Evolutionary conservation across 2,888 invertebrate species (phyloP).

Genomic region (Arenicola marina): DNA sequence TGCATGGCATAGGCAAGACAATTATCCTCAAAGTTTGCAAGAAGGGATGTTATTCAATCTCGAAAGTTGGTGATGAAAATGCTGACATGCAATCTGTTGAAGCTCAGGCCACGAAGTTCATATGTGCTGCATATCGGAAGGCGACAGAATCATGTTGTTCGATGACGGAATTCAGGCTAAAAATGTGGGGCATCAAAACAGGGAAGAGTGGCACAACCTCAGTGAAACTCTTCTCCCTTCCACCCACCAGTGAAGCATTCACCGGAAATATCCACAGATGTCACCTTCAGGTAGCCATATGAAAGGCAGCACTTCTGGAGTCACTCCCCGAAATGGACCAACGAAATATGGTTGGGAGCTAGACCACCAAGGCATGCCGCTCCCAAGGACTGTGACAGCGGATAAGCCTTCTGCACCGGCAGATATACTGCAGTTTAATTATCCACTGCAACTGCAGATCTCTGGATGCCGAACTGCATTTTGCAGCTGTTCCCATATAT

Average conservation of each 20-base stretch:
- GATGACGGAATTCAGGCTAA: conserved; percentile 5
- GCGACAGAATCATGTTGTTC: conserved; percentile 11
- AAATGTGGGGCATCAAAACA: conserved; percentile 6
- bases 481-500: conserved; percentile 7
- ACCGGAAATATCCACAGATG: conserved; percentile 3
- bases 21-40: conserved; percentile 5
- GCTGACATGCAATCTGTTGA: conserved; percentile 4
- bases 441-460: too few relatives aligned
- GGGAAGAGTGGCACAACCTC: conserved; percentile 8
- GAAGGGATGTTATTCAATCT: conserved; percentile 5
- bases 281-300: conserved; percentile 13
- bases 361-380: too few relatives aligned
- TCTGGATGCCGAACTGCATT: conserved; percentile 3
- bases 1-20: conserved; percentile 13
- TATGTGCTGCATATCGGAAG: conserved; percentile 15
- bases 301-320: not conserved
- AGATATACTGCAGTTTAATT: too few relatives aligned
- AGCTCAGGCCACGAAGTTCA: not conserved
- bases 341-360: conserved; percentile 7
- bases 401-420: too few relatives aligned
- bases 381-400: too few relatives aligned
- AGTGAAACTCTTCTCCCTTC: conserved; percentile 14
- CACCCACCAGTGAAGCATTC: conserved; percentile 14
- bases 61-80: conserved; percentile 4
- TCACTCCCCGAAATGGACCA: conserved; percentile 4